Base-by-base conservation (phyloP, 2,113 vertebrate species). In the Chloroceryle aenea region DNA sequence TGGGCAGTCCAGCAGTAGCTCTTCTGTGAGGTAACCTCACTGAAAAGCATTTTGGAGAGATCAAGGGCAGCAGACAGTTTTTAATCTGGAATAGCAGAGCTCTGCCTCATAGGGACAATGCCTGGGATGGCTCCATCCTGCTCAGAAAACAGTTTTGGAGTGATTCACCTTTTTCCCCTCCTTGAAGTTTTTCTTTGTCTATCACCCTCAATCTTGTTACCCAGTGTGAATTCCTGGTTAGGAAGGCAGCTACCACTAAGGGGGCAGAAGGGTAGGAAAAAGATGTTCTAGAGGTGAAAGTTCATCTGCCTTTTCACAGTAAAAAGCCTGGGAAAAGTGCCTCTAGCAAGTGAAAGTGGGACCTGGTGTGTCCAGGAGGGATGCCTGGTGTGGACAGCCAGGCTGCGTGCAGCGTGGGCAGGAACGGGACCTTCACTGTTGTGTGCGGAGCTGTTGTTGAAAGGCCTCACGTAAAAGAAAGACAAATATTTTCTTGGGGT, bases 391-490 rank as follows among this genome's bases (percentile, higher is more conserved):
- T 3, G 42, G 47, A 0, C 19, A 72, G 83, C 43, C 87, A 71
- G 56, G 32, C 30, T 6, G 16, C 6, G 0, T 0, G 12, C 2
- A 5, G 3, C 4, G 2, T 0, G 7, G 9, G 72, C 32, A 9
- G 14, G 20, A 47, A 12, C 2, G 10, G 32, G 25, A 1, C 5
- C 0, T 3, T 14, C 0, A 3, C 43, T 64, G 42, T 4, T 18
- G 42, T 0, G 25, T 19, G 38, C 74, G 11, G 40, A 38, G 45
- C 5, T n/a, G 23, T 7, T 58, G 55, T 9, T 68, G 52, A 45
- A 82, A 48, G 26, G 85, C 82, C 64, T 42, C 34, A 8, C 23
- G 48, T 73, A 45, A 68, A 68, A 69, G 14, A 18, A 58, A 80
- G 19, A 34, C 14, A 11, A 67, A 7, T 17, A 19, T n/a, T 75